Evolutionary conservation across 2,113 vertebrate genomes (phyloP).

Genomic region (Sprattus sprattus): DNA sequence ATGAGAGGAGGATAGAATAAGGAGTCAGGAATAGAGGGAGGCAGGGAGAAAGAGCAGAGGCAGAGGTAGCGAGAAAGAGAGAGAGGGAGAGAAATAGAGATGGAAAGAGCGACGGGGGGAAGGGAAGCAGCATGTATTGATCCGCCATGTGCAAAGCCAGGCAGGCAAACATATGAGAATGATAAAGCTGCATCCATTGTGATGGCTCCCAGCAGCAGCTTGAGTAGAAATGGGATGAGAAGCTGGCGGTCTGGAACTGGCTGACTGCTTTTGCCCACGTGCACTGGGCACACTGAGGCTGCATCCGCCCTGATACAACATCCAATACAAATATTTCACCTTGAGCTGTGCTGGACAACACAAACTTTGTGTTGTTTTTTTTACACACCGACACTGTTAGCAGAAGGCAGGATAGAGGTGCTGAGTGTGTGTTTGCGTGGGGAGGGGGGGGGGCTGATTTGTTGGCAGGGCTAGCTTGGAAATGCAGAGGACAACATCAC

Average conservation of each 20-base stretch:
- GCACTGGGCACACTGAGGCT: neutral
- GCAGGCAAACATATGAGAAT: conserved; percentile 74
- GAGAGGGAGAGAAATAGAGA: conserved; percentile 19
- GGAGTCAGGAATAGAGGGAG: conserved; percentile 5
- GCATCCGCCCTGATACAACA: neutral
- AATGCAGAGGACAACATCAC: neutral
- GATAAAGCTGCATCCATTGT: conserved; percentile 71
- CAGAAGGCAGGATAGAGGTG: too few relatives aligned
- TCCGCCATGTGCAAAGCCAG: conserved; percentile 74
- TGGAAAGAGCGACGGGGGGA: conserved; percentile 49
- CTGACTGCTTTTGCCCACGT: neutral
- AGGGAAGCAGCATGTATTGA: conserved; percentile 72
- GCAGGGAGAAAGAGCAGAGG: conserved; percentile 24
- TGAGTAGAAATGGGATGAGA: neutral
- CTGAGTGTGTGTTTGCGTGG: too few relatives aligned
- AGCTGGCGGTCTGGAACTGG: neutral
- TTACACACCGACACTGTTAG: too few relatives aligned
- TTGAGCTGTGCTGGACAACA: neutral
- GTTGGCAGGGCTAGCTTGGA: neutral
- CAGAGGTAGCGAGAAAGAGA: conserved; percentile 39
- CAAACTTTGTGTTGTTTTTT: neutral
- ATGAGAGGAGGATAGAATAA: neutral
- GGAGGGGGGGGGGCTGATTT: neutral
- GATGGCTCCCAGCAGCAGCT: conserved; percentile 56
- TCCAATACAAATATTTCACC: neutral